phyloP scores from a whole-genome alignment of 2,113 vertebrate species.

The Microcebus jonahi region DNA sequence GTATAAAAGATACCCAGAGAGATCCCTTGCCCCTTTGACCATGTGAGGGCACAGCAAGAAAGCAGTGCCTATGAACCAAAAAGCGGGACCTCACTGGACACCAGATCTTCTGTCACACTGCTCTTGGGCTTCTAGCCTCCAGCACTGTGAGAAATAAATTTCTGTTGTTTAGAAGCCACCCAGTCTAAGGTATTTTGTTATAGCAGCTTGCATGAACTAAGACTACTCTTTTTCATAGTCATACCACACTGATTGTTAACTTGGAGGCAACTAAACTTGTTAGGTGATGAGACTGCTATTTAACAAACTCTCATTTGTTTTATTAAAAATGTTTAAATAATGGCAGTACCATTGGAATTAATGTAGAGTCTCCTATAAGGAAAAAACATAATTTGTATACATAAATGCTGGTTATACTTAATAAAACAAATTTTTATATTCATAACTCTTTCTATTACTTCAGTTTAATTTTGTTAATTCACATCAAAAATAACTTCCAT shows the following conservation, averaged over 20 bases:
- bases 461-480: not conserved
- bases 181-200: not conserved
- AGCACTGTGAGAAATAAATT: not conserved
- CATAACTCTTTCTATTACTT: not conserved
- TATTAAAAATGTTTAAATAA: not conserved
- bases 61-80: not conserved
- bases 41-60: not conserved
- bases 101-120: not conserved
- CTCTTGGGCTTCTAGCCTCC: not conserved
- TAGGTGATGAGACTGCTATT: not conserved
- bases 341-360: not conserved
- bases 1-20: no score
- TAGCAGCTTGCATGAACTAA: not conserved
- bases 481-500: not conserved
- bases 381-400: not conserved
- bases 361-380: not conserved
- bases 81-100: no score
- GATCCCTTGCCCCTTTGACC: not conserved
- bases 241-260: not conserved
- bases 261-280: not conserved
- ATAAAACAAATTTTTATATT: not conserved
- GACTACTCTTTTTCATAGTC: not conserved
- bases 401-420: not conserved
- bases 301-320: conserved; percentile 15
- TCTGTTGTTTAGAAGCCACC: not conserved